Conservation (phyloP, 2,888 invertebrate genomes). For the Scaptomyza flava region DNA sequence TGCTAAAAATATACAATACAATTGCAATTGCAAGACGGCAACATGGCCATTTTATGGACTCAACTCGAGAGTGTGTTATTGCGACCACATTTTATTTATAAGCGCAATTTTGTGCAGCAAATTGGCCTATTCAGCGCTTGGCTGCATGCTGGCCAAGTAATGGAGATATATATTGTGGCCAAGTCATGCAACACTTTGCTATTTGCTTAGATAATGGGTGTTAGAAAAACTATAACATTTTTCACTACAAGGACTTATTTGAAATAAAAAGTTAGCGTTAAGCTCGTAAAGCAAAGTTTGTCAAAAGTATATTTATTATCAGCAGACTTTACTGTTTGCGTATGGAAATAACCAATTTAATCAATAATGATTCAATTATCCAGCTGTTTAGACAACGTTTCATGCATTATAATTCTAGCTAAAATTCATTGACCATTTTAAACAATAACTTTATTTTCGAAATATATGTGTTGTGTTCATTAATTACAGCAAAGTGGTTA, state of each 20-base stretch:
- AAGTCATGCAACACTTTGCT: background rate
- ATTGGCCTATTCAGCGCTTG: conserved; percentile 48
- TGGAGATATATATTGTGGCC: conserved; percentile 39
- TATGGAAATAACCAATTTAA: background rate
- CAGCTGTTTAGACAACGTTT: background rate
- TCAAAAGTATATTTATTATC: too few relatives aligned
- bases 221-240: too few relatives aligned
- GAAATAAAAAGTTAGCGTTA: too few relatives aligned
- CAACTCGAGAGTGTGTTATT: conserved; percentile 28
- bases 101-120: conserved; percentile 50
- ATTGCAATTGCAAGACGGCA: conserved; percentile 46
- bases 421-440: background rate
- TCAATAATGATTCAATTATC: background rate
- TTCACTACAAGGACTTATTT: too few relatives aligned
- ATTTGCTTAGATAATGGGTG: too few relatives aligned
- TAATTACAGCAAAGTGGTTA: conserved; percentile 53
- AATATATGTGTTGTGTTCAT: conserved; percentile 35
- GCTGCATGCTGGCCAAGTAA: conserved; percentile 51
- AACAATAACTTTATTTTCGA: conserved; percentile 21
- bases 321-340: too few relatives aligned
- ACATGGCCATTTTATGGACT: conserved; percentile 50
- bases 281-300: too few relatives aligned
- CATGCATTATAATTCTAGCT: background rate
- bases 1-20: conserved; percentile 37
- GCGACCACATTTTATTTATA: conserved; percentile 65